These are phyloP conservation scores for Mechanitis messenoides DNA, from an alignment of 2,888 invertebrate species.

Conservation along the genomic window DNA sequence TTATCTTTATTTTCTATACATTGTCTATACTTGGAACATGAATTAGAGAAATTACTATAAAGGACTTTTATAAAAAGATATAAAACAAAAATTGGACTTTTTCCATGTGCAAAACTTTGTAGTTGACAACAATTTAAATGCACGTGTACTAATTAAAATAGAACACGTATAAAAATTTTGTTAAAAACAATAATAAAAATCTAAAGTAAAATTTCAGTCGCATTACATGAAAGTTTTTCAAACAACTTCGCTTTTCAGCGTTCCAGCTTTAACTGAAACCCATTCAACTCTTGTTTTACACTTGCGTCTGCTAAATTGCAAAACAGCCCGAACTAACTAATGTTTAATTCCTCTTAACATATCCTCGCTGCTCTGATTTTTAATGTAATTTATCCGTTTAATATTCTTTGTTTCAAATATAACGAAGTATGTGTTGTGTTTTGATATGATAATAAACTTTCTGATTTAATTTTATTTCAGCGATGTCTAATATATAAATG, in stretches of 20 bases:
- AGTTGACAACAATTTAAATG: background rate
- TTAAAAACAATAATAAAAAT: background rate
- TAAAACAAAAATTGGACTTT: too few relatives aligned
- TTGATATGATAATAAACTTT: too few relatives aligned
- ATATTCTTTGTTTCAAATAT: too few relatives aligned
- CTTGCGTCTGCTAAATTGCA: constrained; percentile 4
- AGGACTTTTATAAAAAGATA: too few relatives aligned
- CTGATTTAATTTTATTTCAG: too few relatives aligned
- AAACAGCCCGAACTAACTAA: constrained; percentile 2
- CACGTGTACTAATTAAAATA: background rate
- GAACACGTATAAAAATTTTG: background rate
- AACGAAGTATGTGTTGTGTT: too few relatives aligned
- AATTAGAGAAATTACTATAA: too few relatives aligned
- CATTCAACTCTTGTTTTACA: constrained; percentile 6
- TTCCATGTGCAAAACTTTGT: too few relatives aligned
- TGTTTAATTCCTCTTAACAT: background rate
- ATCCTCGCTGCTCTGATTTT: background rate
- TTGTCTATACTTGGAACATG: too few relatives aligned
- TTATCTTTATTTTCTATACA: too few relatives aligned
- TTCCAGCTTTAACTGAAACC: constrained; percentile 2
- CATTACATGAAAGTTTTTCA: constrained; percentile 4
- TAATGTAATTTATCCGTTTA: too few relatives aligned
- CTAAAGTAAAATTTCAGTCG: background rate
- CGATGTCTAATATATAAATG: too few relatives aligned
- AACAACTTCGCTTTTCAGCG: constrained; percentile 6